Evolutionary conservation across 2,888 invertebrate genomes (phyloP), one percentile per base, ranked within the genome.

Genomic region (Suillia variegata): DNA sequence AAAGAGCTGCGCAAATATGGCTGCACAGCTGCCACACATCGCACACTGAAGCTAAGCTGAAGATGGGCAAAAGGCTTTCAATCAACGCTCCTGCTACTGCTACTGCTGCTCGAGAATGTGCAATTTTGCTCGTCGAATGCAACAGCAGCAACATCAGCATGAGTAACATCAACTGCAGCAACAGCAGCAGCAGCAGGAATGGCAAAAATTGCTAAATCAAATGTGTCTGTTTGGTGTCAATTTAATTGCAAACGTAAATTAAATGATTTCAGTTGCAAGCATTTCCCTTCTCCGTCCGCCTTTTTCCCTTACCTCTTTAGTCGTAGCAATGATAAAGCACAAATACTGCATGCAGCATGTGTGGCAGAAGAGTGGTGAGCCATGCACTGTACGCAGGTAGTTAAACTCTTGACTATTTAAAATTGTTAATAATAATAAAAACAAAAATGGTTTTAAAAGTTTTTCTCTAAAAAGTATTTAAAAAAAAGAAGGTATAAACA

Each of bases 221-320:
- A 71, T 73, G 71, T 74, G 74, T 76, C 76, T 74, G 75, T 70
- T 74, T 67, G 71, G 75, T 76, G 75, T 74, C 75, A 76, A 76
- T 76, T 74, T 74, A 76, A 74, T 74, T 74, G 74, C 76, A 69
- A 74, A 73, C 76, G 74, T 73, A 76, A 74, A 74, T 74, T 74
- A 75, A 74, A 76, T 74, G 75, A 76, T 74, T 74, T 64, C 76
- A 71, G 67, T 73, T 73, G 63, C 64, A 69, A 66, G 70, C 71
- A 66, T 75, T 72, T 67, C 75, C 73, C 74, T 74, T 74, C 67
- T 65, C 61, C 67, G 65, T 65, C 59, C 57, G 24, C 54, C 45
- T 18, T n/a, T n/a, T n/a, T n/a, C n/a, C 1, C 8, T 1, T 10
- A 17, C 20, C 10, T 17, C 18, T 17, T 4, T 17, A 18, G 18